A percentile compares a stretch with the other conserved stretches of the same genome.
Conservation (phyloP, 2,797 vertebrate genomes). For the Eremophila alpestris region DNA sequence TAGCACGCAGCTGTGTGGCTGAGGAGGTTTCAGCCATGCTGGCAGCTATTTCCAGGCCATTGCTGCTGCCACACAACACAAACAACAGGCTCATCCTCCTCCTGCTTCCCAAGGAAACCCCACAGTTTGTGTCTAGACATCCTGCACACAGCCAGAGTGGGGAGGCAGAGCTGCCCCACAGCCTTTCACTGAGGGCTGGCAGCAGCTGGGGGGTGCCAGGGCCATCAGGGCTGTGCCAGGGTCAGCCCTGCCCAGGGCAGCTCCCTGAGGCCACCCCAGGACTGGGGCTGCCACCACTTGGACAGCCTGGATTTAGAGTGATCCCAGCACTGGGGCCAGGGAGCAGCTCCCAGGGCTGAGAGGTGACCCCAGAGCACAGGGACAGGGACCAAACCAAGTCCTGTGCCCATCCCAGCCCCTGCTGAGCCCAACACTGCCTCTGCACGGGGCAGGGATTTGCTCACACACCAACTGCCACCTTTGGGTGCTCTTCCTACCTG, state of each 20-base stretch:
- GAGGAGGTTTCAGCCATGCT: background rate
- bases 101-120: background rate
- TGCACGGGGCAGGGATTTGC: accelerated
- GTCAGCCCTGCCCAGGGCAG: too few species aligned
- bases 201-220: background rate
- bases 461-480: background rate
- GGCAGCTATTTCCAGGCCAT: background rate
- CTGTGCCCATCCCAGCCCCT: background rate
- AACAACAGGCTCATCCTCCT: background rate
- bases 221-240: too few species aligned
- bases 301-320: too few species aligned
- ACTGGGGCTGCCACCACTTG: background rate
- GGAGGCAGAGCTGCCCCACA: background rate
- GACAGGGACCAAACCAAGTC: background rate
- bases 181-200: accelerated
- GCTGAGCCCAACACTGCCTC: accelerated
- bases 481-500: background rate
- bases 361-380: background rate
- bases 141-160: background rate
- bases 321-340: background rate
- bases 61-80: background rate
- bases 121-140: background rate
- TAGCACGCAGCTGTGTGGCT: background rate
- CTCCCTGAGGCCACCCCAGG: too few species aligned
- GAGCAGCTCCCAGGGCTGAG: background rate